A percentile compares a stretch with the other conserved stretches of the same genome.
These are phyloP conservation scores for Rhadina sibilatrix DNA, from an alignment of 2,113 vertebrate genomes.

Conservation along the genomic window DNA sequence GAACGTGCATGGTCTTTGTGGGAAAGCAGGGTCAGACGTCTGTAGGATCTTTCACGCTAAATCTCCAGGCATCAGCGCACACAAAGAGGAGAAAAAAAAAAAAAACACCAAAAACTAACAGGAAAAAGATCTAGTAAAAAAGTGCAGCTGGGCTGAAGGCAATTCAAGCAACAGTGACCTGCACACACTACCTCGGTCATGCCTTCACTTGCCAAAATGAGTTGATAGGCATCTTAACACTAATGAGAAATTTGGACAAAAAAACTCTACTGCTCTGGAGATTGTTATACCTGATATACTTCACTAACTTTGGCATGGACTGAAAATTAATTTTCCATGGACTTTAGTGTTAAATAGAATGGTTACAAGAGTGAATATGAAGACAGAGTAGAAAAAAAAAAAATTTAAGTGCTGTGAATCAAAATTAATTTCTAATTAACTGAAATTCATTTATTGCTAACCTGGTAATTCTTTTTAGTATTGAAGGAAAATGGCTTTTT, in stretches of 20 bases:
- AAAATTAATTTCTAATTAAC: neutral
- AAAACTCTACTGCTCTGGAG: neutral
- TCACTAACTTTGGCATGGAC: neutral
- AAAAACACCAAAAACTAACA: neutral
- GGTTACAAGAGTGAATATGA: neutral
- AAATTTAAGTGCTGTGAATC: neutral
- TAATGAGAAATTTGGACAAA: neutral
- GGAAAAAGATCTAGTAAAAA: neutral
- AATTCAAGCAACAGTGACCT: neutral
- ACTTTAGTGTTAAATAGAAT: neutral
- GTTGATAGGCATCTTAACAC: neutral
- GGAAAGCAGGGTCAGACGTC: neutral
- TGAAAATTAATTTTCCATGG: slow-evolving; percentile 24
- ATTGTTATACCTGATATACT: neutral
- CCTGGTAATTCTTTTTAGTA: neutral
- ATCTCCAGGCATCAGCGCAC: neutral
- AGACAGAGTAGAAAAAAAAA: neutral
- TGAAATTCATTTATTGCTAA: neutral
- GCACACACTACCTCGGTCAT: neutral
- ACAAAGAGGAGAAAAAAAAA: neutral
- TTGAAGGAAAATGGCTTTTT: neutral
- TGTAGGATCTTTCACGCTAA: neutral
- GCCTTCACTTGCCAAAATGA: neutral
- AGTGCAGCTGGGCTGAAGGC: neutral
- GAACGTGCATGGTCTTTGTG: neutral